Conservation (phyloP, 2,888 invertebrate species). For the Tipula confusa region DNA sequence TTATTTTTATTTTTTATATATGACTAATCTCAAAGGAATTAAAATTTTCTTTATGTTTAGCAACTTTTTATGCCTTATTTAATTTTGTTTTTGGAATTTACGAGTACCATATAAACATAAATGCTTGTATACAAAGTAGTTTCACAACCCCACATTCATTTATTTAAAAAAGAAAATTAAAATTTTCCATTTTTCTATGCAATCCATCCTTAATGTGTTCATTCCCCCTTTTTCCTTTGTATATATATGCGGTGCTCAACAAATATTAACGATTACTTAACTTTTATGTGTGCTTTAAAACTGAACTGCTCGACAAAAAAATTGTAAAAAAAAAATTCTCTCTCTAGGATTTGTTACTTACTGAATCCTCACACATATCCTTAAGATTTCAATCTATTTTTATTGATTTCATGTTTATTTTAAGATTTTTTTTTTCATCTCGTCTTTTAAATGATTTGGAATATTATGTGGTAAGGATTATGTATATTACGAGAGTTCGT, state of each 20-base stretch:
- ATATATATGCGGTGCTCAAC: neutral
- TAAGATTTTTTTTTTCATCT: neutral
- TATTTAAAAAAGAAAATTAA: neutral
- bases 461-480: neutral
- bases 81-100: neutral
- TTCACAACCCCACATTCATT: neutral
- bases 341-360: neutral
- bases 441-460: neutral
- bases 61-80: slow-evolving; percentile 12
- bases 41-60: neutral
- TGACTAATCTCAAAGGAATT: slow-evolving; percentile 13
- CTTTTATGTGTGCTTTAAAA: slow-evolving; percentile 3
- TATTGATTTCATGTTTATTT: slow-evolving; percentile 20
- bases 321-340: neutral
- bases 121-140: neutral
- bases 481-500: neutral
- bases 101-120: neutral
- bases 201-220: slow-evolving; percentile 8
- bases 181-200: slow-evolving; percentile 15
- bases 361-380: neutral
- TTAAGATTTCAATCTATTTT: slow-evolving; percentile 3
- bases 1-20: neutral
- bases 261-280: slow-evolving; percentile 25
- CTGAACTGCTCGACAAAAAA: neutral
- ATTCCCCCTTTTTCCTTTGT: neutral